phyloP scores from a whole-genome alignment of 2,113 vertebrate genomes.

The Sinocyclocheilus rhinocerous region DNA sequence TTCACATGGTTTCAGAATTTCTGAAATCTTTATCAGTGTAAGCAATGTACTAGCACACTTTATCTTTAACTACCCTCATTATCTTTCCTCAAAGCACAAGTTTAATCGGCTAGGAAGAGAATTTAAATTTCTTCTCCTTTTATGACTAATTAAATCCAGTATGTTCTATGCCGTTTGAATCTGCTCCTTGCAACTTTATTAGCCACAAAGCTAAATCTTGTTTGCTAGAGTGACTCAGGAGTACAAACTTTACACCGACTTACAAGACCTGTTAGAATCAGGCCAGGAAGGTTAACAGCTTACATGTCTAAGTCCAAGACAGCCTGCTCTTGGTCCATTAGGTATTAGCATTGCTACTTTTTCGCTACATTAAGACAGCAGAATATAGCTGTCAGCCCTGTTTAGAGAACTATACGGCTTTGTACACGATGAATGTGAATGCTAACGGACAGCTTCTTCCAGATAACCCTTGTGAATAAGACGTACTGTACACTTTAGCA shows the following conservation, averaged over 20 bases:
- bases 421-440: background rate
- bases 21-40: background rate
- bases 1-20: background rate
- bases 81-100: conserved; percentile 10
- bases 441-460: background rate
- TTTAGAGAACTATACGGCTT: background rate
- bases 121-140: background rate
- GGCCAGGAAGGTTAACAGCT: conserved; percentile 2
- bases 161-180: conserved; percentile 3
- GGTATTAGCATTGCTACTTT: background rate
- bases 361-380: background rate
- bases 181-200: conserved; percentile 21
- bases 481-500: too few species aligned
- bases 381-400: background rate
- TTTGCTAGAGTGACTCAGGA: background rate
- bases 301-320: background rate
- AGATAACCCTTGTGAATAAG: background rate
- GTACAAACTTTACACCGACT: background rate
- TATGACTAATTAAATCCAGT: conserved; percentile 6
- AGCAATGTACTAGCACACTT: background rate
- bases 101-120: conserved; percentile 1
- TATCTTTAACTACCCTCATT: conserved; percentile 22
- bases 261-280: background rate
- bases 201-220: background rate
- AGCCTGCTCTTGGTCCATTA: background rate